A percentile compares a stretch with the other conserved stretches of the same genome.
Conservation (phyloP, 2,113 vertebrate species). For the Hemicordylus capensis region DNA sequence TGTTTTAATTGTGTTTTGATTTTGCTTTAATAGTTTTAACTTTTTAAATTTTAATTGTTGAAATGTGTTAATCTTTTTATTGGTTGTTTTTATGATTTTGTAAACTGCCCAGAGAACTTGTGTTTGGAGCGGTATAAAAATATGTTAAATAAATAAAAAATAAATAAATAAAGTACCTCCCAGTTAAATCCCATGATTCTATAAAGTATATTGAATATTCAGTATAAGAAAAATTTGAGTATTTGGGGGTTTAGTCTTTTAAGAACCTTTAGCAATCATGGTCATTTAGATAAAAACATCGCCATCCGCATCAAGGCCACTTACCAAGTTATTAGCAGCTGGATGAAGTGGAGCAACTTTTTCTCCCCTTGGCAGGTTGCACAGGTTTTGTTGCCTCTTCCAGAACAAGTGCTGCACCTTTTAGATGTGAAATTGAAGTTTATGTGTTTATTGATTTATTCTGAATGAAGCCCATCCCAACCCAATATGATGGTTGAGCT, state of each 20-base stretch:
- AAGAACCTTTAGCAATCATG: not conserved
- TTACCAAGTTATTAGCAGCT: constrained; percentile 77
- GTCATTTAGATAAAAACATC: not conserved
- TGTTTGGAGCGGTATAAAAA: no score
- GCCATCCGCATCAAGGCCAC: not conserved
- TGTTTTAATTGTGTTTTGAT: no score
- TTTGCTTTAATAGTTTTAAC: no score
- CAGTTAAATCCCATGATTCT: no score
- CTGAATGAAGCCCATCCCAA: not conserved
- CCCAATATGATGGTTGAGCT: not conserved
- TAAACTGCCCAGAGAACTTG: no score
- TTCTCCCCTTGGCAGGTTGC: constrained; percentile 68
- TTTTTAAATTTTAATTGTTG: no score
- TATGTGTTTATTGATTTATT: accelerated
- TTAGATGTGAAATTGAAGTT: not conserved
- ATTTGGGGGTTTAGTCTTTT: not conserved
- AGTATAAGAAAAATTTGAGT: no score
- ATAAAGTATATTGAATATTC: no score
- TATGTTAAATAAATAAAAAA: no score
- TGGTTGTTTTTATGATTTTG: no score
- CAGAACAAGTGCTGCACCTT: constrained; percentile 77
- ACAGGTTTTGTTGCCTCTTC: constrained; percentile 73
- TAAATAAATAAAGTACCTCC: no score
- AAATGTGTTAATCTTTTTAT: no score
- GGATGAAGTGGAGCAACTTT: constrained; percentile 79